Percentiles rank a stretch among this genome's conserved stretches.
Evolutionary conservation across 2,113 vertebrate genomes (phyloP).

Genomic region (Malaclemys terrapin): DNA sequence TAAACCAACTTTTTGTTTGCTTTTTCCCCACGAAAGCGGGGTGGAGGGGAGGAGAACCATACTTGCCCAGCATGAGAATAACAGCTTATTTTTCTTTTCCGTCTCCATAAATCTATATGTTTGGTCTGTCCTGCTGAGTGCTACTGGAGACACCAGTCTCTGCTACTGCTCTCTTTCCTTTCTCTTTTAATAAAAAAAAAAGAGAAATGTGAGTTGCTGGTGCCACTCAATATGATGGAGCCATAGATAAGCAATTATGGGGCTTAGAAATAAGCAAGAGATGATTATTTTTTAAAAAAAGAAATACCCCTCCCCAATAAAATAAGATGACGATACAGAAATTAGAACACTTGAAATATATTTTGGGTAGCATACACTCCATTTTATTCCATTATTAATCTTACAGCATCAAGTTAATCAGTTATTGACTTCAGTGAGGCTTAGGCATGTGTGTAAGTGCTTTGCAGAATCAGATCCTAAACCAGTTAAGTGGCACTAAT

Average conservation of each 20-base stretch:
- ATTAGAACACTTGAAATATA: neutral
- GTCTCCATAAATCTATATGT: neutral
- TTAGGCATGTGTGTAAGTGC: neutral
- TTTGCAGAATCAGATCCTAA: neutral
- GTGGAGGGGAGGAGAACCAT: neutral
- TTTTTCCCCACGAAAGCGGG: neutral
- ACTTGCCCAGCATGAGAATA: rapidly evolving
- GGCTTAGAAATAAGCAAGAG: neutral
- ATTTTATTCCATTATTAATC: neutral
- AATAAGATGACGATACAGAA: neutral
- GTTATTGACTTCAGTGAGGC: neutral
- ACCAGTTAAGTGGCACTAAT: neutral
- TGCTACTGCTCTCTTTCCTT: neutral
- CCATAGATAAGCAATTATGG: neutral
- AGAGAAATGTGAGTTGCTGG: neutral
- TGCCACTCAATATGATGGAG: neutral
- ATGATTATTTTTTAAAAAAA: neutral
- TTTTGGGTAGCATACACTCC: too few relatives aligned
- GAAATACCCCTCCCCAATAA: rapidly evolving
- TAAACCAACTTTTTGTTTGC: neutral
- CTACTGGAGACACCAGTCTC: neutral
- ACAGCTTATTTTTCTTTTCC: neutral
- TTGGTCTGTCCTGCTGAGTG: neutral
- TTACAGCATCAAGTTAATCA: neutral
- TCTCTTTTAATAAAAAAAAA: too few relatives aligned